Conservation (phyloP, 1,140 invertebrate species). For the Brachionus sp. region DNA sequence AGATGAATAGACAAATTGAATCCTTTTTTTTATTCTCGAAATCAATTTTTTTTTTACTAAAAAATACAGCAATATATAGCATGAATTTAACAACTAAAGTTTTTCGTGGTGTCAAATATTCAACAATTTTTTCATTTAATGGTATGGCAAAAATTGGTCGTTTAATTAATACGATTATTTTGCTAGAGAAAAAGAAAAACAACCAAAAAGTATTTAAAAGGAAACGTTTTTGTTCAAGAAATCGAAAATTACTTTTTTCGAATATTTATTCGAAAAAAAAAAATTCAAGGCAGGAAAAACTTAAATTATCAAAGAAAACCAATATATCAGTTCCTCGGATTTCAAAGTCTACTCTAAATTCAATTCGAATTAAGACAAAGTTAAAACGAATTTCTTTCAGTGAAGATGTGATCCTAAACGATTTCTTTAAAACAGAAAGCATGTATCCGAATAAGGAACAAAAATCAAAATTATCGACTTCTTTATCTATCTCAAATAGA, state of each 20-base stretch:
- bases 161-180: background rate
- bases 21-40: background rate
- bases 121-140: background rate
- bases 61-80: background rate
- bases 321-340: background rate
- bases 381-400: background rate
- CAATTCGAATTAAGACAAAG: background rate
- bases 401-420: background rate
- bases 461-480: background rate
- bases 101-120: background rate
- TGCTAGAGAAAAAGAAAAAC: background rate
- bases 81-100: background rate
- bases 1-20: slow-evolving; percentile 1
- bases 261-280: background rate
- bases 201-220: background rate
- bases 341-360: background rate
- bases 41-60: background rate
- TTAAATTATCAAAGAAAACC: background rate
- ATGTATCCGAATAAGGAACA: background rate
- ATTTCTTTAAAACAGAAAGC: background rate
- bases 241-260: background rate
- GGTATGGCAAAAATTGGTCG: background rate
- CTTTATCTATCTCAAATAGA: background rate
- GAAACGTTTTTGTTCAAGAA: background rate
- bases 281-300: background rate